Percentiles rank a stretch among this genome's conserved stretches.
Conservation (phyloP, 2,888 invertebrate species). For the Cantharis rufa region DNA sequence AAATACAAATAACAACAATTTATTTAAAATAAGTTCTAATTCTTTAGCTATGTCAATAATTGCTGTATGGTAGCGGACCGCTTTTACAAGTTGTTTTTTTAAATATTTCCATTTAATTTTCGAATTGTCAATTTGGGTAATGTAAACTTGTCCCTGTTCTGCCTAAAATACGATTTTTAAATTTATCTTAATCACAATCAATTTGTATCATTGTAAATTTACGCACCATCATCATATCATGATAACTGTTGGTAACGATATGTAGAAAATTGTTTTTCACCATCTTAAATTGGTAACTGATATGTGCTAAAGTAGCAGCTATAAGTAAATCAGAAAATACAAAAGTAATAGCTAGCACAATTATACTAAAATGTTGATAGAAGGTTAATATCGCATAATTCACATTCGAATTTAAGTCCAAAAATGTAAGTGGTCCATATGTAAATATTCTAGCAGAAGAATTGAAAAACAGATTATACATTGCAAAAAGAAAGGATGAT, state of each 20-base stretch:
- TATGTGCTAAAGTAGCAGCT: slow-evolving; percentile 20
- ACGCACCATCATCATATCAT: background rate
- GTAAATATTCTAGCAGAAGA: slow-evolving; percentile 12
- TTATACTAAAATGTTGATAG: slow-evolving; percentile 13
- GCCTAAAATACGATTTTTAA: background rate
- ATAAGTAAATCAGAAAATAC: slow-evolving; percentile 23
- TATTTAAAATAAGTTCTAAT: slow-evolving; percentile 21
- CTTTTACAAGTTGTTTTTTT: background rate
- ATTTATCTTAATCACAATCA: background rate
- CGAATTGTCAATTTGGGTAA: background rate
- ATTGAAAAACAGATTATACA: background rate
- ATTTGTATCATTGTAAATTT: background rate
- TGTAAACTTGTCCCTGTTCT: background rate
- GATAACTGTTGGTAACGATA: background rate
- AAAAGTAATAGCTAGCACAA: slow-evolving; percentile 1
- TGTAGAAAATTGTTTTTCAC: slow-evolving; percentile 17
- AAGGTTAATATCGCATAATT: slow-evolving; percentile 6
- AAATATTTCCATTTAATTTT: slow-evolving; percentile 12
- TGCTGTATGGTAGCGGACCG: slow-evolving; percentile 19
- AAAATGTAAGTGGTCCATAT: slow-evolving; percentile 10
- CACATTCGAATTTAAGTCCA: slow-evolving; percentile 11
- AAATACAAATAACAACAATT: slow-evolving; percentile 12
- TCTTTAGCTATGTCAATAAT: slow-evolving; percentile 19
- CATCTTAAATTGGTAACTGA: slow-evolving; percentile 26
- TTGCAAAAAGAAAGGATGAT: background rate